Evolutionary conservation across 2,797 vertebrate species (phyloP).

Genomic region (Merluccius polli): DNA sequence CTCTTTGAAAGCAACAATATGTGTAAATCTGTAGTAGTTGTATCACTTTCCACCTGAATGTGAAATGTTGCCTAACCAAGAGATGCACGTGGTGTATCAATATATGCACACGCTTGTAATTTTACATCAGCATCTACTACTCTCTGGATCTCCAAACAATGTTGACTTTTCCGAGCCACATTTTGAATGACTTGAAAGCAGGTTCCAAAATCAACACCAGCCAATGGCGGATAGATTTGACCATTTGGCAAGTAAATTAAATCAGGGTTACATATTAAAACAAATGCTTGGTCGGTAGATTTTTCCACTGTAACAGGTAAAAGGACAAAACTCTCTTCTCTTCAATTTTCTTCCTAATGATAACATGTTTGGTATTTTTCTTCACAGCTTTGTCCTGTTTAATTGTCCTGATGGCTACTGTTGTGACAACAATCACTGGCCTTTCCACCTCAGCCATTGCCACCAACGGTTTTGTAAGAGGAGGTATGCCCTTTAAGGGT

Average conservation of each 20-base stretch:
- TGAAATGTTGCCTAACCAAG: too few species aligned
- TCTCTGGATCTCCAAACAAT: background rate
- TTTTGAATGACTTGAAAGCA: background rate
- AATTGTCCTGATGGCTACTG: constrained; percentile 89
- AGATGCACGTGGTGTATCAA: constrained; percentile 33
- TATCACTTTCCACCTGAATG: constrained; percentile 38
- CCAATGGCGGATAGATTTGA: background rate
- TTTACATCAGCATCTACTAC: constrained; percentile 16
- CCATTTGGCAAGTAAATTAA: background rate
- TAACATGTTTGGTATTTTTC: constrained; percentile 10
- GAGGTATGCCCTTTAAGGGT: constrained; percentile 76
- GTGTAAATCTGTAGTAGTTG: background rate
- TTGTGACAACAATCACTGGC: constrained; percentile 96
- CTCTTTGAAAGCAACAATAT: background rate
- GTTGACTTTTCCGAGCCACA: background rate
- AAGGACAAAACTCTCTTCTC: background rate
- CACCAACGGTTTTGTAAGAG: constrained; percentile 98
- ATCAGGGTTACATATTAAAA: background rate
- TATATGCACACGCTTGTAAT: constrained; percentile 13
- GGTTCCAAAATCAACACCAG: background rate
- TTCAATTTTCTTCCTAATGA: background rate
- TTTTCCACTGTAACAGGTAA: background rate
- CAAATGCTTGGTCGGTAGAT: background rate
- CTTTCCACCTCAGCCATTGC: constrained; percentile 97
- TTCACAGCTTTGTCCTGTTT: constrained; percentile 82